Percentiles rank a stretch among this genome's conserved stretches.
phyloP scores from a whole-genome alignment of 2,797 vertebrate genomes.

The Staurois parvus region DNA sequence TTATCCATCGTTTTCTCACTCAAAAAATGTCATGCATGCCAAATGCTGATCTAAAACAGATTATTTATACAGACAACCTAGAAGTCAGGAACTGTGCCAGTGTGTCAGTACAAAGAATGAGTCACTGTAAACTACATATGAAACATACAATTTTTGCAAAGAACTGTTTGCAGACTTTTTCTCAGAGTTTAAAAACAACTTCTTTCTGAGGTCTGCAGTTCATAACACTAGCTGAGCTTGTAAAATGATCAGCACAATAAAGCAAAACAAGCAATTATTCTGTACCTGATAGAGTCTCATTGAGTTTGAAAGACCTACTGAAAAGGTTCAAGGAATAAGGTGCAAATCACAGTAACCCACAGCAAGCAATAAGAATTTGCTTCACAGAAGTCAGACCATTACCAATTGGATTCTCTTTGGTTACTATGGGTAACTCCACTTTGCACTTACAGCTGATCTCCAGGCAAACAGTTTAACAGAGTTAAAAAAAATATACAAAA shows the following conservation, averaged over 20 bases:
- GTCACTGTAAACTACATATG: constrained; percentile 30
- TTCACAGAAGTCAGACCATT: no score
- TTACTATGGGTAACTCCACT: no score
- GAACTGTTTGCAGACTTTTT: constrained; percentile 7
- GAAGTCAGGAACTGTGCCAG: constrained; percentile 18
- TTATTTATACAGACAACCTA: constrained; percentile 1
- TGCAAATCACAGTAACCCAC: no score
- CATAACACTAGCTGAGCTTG: background rate
- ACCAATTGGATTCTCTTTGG: no score
- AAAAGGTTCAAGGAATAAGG: no score
- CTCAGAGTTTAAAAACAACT: constrained; percentile 6
- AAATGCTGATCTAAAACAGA: constrained; percentile 13
- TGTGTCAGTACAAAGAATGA: constrained; percentile 31
- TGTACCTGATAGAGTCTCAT: no score
- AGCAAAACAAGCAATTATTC: background rate
- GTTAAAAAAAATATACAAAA: no score
- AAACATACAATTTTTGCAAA: constrained; percentile 30
- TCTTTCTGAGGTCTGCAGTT: constrained; percentile 3
- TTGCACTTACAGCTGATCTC: no score
- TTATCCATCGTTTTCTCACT: background rate
- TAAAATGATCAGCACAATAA: background rate
- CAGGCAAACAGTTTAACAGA: no score
- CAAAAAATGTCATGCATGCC: background rate
- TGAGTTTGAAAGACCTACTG: no score
- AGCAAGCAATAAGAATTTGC: no score